Base-by-base conservation (phyloP, 2,797 vertebrate species). In the Tenualosa ilisha region DNA sequence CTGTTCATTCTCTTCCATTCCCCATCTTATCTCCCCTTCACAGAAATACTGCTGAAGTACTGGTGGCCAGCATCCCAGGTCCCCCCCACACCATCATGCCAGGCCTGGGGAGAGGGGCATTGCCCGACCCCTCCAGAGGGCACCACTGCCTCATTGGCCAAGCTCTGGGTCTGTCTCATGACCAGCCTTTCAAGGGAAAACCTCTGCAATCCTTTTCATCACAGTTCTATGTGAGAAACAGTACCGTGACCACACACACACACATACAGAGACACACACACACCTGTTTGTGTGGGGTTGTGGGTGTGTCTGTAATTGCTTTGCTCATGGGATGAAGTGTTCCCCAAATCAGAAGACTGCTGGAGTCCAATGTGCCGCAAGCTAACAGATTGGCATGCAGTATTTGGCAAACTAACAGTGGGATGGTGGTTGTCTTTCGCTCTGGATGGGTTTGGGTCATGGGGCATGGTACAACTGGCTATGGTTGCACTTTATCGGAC, bases 1-100 rank as follows among this genome's bases (percentile, higher is more conserved):
- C 31, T 40, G 37, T 15, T 46, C 12, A 43, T 46, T 79, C 31
- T 37, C 6, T 37, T 12, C 63, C 49, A 81, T 20, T 22, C 46
- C 54, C 82, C 63, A 26, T 54, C 49, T 85, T 7, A 15, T 85
- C 17, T 89, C 20, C 40, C 84, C 86, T 86, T 86, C 37, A 46
- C 91, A 96, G 95, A 96, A 96, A 86, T 96, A 94, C 89, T 95
- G 95, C 91, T 96, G 93, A 96, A 88, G 87, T 90, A 72, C 72
- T 63, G 82, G 84, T 43, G 12, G 61, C 72, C 84, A 83, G 84
- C 68, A 51, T 82, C 46, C 63, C 82, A 46, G 65, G 49, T 31
- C 56, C 59, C 5, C 56, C 56, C 56, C 53, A 15, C 53, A 51
- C 53, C 53, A 20, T 54, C 53, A 43, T 20, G 68, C 68, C 68